A percentile compares a stretch with the other conserved stretches of the same genome.
These are phyloP conservation scores for Eulemur coronatus DNA, from an alignment of 2,797 vertebrate species.

Conservation along the genomic window DNA sequence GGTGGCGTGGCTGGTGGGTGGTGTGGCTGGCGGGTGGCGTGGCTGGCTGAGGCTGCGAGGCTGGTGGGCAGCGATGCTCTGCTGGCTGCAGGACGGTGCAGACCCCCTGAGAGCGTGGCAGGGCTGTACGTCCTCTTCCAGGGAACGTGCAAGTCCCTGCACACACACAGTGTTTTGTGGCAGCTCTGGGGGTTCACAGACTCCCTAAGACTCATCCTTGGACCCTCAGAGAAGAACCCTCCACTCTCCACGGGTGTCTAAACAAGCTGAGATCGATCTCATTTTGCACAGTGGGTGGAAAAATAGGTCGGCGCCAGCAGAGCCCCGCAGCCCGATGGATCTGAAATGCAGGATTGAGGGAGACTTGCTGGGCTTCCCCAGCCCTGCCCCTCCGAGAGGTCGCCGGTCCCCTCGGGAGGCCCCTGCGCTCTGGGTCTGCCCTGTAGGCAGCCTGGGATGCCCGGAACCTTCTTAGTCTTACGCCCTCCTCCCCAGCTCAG, in stretches of 20 bases:
- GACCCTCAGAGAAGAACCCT: background rate
- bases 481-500: background rate
- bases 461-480: background rate
- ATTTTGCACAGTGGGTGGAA: background rate
- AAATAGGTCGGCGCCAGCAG: background rate
- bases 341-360: background rate
- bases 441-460: background rate
- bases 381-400: background rate
- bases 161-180: background rate
- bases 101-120: background rate
- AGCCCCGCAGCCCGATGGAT: background rate
- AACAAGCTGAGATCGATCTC: accelerated
- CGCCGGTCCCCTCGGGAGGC: background rate
- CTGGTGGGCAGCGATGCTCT: background rate
- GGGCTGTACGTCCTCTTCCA: background rate
- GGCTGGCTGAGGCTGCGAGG: background rate
- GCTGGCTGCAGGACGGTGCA: background rate
- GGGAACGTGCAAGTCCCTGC: background rate
- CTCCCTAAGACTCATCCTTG: background rate
- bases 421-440: background rate
- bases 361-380: accelerated
- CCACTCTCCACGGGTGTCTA: accelerated
- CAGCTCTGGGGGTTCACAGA: background rate
- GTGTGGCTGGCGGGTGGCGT: accelerated
- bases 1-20: no score